phyloP scores from a whole-genome alignment of 1,140 invertebrate species.

The Drosophila serrata region DNA sequence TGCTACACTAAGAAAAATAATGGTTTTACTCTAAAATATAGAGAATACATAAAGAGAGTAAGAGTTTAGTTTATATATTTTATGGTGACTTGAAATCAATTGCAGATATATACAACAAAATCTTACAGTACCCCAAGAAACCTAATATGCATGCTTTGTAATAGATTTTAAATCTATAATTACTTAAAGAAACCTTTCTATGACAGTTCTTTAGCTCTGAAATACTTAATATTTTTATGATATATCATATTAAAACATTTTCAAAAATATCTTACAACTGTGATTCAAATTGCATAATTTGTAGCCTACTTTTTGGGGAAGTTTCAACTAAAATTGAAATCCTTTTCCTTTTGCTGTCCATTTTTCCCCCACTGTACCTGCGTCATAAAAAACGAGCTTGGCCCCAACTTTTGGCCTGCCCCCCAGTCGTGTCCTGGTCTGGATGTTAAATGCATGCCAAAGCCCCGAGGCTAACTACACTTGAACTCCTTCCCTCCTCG shows the following conservation, averaged over 20 bases:
- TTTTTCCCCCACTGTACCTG: slow-evolving; percentile 21
- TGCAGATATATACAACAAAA: background rate
- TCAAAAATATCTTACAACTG: too few relatives aligned
- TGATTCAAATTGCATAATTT: background rate
- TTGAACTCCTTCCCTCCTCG: slow-evolving; percentile 42
- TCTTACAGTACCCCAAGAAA: background rate
- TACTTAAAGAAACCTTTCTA: background rate
- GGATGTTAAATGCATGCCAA: slow-evolving; percentile 79
- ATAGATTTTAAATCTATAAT: background rate
- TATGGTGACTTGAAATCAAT: background rate
- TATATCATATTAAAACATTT: too few relatives aligned
- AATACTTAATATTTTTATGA: too few relatives aligned
- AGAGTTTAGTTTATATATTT: too few relatives aligned
- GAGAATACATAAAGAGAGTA: too few relatives aligned
- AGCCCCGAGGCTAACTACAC: slow-evolving; percentile 75
- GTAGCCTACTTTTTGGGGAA: background rate
- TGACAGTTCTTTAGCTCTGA: background rate
- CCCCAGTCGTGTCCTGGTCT: slow-evolving; percentile 34
- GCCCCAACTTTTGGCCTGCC: slow-evolving; percentile 40
- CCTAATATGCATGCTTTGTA: too few relatives aligned
- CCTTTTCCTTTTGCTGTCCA: background rate
- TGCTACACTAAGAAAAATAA: background rate
- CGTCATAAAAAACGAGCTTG: slow-evolving; percentile 60
- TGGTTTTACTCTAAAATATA: background rate
- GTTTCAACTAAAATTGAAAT: background rate